These are phyloP conservation scores for Epicampocera succincta DNA, from an alignment of 2,888 invertebrate species.

Conservation along the genomic window DNA sequence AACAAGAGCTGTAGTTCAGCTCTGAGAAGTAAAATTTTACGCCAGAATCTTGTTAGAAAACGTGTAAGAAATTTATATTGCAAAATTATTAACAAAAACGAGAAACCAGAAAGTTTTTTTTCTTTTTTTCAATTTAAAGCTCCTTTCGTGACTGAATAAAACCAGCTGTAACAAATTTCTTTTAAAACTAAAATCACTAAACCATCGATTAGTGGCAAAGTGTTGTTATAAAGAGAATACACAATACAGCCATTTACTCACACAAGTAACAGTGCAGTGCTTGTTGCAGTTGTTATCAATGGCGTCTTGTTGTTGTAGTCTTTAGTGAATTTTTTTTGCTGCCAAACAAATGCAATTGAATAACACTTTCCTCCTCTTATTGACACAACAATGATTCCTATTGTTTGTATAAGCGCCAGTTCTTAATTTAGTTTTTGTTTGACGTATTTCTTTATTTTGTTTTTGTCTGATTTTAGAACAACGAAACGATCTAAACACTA, in stretches of 20 bases:
- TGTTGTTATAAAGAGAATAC: slow-evolving; percentile 12
- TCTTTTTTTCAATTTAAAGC: no score
- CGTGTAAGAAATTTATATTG: no score
- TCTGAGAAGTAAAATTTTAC: no score
- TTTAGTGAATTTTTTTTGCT: slow-evolving; percentile 16
- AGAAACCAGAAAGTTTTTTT: no score
- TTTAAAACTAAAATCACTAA: no score
- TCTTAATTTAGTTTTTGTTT: slow-evolving; percentile 39
- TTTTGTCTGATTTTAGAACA: slow-evolving; percentile 27
- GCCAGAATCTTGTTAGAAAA: no score
- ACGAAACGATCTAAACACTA: slow-evolving; percentile 56
- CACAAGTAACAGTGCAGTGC: not conserved
- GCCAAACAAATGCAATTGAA: slow-evolving; percentile 51
- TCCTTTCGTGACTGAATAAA: no score
- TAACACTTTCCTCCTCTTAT: slow-evolving; percentile 32
- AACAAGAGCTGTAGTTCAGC: no score
- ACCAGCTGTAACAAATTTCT: no score
- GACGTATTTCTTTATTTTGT: not conserved
- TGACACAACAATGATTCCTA: slow-evolving; percentile 40
- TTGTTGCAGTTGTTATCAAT: slow-evolving; percentile 19
- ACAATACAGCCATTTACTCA: not conserved
- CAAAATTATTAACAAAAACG: no score
- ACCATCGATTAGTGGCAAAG: not conserved
- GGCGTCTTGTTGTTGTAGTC: slow-evolving; percentile 37
- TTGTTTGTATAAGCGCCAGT: slow-evolving; percentile 58